These are phyloP conservation scores for Ashinkailepas kermadecensis DNA, from an alignment of 2,888 invertebrate species.

Conservation along the genomic window DNA sequence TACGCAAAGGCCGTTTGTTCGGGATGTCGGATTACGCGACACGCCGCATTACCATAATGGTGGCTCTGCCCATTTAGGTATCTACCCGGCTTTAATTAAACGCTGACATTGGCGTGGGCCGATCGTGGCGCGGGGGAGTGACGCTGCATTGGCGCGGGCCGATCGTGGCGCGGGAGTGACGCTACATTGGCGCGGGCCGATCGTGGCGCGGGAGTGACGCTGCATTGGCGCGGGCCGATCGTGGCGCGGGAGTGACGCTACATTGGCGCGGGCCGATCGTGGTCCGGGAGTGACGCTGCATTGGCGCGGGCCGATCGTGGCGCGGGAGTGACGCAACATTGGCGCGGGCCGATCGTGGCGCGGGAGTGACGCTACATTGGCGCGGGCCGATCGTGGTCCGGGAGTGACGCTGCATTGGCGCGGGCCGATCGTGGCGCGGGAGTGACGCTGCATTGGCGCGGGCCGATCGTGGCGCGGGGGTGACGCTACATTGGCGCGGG, in stretches of 20 bases:
- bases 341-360: background rate
- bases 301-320: background rate
- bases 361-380: background rate
- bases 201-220: no score
- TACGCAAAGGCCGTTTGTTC: background rate
- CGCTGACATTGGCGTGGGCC: background rate
- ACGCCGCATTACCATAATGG: conserved; percentile 8
- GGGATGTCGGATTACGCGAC: background rate
- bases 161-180: no score
- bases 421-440: background rate
- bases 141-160: background rate
- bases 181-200: background rate
- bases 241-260: no score
- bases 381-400: background rate
- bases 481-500: background rate
- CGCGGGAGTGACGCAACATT: background rate
- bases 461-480: background rate
- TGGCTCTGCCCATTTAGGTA: conserved; percentile 1
- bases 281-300: background rate
- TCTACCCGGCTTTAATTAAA: conserved; percentile 17
- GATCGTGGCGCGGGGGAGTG: background rate
- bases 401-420: background rate
- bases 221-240: background rate
- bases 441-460: background rate
- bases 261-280: background rate